Evolutionary conservation across 2,888 invertebrate species (phyloP), one percentile per base, ranked within the genome.

Genomic region (Leptinotarsa juncta): DNA sequence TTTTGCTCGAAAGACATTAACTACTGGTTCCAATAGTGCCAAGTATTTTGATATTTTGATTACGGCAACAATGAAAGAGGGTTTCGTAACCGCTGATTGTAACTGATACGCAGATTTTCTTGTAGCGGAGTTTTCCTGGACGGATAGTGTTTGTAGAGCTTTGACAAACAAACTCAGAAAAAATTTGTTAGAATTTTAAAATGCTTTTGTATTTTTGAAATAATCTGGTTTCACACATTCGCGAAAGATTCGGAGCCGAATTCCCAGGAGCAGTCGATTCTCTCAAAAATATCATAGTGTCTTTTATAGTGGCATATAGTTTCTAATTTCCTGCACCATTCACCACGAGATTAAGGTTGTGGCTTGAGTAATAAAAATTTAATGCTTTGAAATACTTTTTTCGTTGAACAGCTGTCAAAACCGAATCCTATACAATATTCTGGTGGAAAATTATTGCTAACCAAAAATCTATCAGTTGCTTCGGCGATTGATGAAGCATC

Each of bases 1-100:
- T 77, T 79, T 81, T 26, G 80, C 81, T 75, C 81, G 82, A 48
- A 82, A 32, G n/a, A 69, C 68, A 55, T 76, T 76, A 71, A 76
- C 76, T 55, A 76, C 73, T 65, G 73, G 73, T 71, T 73, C 71
- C 49, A 73, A 71, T 42, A 76, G 65, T 75, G 73, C 76, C 55
- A 68, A 74, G 20, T 74, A 71, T 71, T 71, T 67, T 4, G 71
- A 62, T 5, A 71, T 66, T 65, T 20, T 66, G 12, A 20, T 16
- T 66, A 66, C n/a, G 26, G 18, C 50, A 26, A 71, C n/a, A 51
- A 71, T 71, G 15, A 71, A 71, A 16, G 53, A 15, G 49, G 71
- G 48, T 71, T 71, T 71, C 18, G 71, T 71, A 71, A 65, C 71
- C 16, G 66, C 66, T 51, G 51, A 71, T 48, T 71, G 71, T 49